Percentiles rank a stretch among this genome's conserved stretches.
phyloP scores from a whole-genome alignment of 2,113 vertebrate species.

The Marcusenius ussheri region DNA sequence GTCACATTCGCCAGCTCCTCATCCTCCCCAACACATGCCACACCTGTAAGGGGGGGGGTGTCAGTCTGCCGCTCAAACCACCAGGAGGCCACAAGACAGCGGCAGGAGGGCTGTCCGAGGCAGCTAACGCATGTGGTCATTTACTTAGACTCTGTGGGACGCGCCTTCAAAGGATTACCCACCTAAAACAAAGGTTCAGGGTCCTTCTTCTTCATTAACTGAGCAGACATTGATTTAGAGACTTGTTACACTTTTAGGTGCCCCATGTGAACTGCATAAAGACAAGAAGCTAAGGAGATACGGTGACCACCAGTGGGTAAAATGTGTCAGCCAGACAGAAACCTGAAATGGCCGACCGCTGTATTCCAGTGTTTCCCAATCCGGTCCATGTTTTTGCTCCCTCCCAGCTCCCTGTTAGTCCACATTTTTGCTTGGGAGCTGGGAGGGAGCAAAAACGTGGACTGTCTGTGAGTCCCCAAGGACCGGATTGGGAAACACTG shows the following conservation, averaged over 20 bases:
- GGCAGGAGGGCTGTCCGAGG: neutral
- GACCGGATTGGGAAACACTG: neutral
- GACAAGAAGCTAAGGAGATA: neutral
- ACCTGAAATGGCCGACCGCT: neutral
- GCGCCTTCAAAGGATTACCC: neutral
- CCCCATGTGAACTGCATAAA: neutral
- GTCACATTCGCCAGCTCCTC: slow-evolving; percentile 47
- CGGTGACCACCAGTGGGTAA: neutral
- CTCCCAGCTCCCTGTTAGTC: too few species aligned
- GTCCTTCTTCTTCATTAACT: neutral
- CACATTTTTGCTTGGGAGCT: too few species aligned
- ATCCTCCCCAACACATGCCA: slow-evolving; percentile 58
- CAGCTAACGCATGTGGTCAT: neutral
- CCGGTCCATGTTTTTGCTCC: too few species aligned
- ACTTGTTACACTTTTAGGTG: neutral
- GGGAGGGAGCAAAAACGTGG: too few species aligned
- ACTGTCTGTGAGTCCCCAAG: too few species aligned
- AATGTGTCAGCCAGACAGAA: too few species aligned
- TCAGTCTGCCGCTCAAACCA: neutral
- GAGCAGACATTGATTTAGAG: neutral
- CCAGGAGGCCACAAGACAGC: neutral
- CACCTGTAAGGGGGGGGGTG: slow-evolving; percentile 44
- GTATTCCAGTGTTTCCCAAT: neutral
- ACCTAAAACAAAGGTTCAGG: neutral
- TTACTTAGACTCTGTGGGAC: neutral